phyloP scores from a whole-genome alignment of 2,888 invertebrate species.

The Epistrophe grossulariae region DNA sequence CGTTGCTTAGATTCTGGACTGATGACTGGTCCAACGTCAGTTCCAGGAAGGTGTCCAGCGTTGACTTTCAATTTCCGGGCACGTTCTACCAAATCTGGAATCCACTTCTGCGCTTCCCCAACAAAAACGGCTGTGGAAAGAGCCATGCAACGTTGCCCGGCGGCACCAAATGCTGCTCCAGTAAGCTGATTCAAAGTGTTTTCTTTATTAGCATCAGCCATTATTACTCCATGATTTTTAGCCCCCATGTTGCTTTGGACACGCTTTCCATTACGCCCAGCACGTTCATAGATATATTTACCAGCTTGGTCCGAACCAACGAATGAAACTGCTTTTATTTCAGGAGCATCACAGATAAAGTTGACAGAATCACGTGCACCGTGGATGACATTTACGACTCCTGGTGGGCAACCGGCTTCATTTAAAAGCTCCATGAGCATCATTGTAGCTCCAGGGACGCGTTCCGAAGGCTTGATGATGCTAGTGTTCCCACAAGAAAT shows the following conservation, averaged over 20 bases:
- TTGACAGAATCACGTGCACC: conserved; percentile 97
- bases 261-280: conserved; percentile 95
- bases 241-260: conserved; percentile 99
- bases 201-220: conserved; percentile 99
- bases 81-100: conserved; percentile 94
- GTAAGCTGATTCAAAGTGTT: conserved; percentile 95
- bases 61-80: conserved; percentile 95
- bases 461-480: conserved; percentile 97
- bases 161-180: conserved; percentile 99
- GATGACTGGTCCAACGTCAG: conserved; percentile 96
- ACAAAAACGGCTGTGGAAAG: conserved; percentile 87
- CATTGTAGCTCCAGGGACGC: conserved; percentile 98
- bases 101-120: conserved; percentile 95
- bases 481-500: conserved; percentile 97
- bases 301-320: conserved; percentile 99
- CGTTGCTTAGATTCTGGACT: conserved; percentile 94
- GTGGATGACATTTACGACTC: conserved; percentile 98
- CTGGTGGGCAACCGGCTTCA: conserved; percentile 98
- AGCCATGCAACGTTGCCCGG: conserved; percentile 99
- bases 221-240: conserved; percentile 98
- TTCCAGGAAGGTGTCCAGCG: conserved; percentile 92
- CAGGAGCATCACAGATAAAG: conserved; percentile 98
- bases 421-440: conserved; percentile 96
- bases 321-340: conserved; percentile 98
- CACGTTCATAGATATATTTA: conserved; percentile 96